These are phyloP conservation scores for Melanaphis sacchari DNA, from an alignment of 1,140 invertebrate species.

Conservation along the genomic window DNA sequence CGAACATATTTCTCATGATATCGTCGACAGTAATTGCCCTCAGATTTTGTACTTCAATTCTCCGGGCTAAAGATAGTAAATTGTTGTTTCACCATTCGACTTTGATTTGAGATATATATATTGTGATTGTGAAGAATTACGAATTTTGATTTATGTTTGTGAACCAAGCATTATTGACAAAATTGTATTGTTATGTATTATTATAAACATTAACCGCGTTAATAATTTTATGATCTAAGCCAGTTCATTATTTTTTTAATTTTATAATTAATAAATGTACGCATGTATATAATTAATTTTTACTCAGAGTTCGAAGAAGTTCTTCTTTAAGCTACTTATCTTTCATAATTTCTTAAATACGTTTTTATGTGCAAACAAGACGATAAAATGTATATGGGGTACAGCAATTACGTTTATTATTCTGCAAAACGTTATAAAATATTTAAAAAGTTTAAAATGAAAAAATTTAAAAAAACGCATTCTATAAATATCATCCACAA, in stretches of 20 bases:
- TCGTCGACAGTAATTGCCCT: too few relatives aligned
- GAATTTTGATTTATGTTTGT: too few relatives aligned
- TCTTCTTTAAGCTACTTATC: neutral
- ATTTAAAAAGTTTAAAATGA: neutral
- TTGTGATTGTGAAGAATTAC: too few relatives aligned
- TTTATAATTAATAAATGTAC: neutral
- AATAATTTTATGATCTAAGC: neutral
- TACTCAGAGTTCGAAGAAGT: neutral
- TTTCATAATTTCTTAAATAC: neutral
- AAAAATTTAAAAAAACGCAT: neutral
- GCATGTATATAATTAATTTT: neutral
- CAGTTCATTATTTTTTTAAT: neutral
- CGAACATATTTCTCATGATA: too few relatives aligned
- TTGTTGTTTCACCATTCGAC: too few relatives aligned
- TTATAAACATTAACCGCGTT: neutral
- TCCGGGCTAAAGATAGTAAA: too few relatives aligned
- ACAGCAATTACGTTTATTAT: neutral
- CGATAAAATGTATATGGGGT: neutral
- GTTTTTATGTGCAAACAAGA: neutral
- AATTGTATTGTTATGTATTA: neutral
- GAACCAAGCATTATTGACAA: too few relatives aligned
- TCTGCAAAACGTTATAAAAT: neutral
- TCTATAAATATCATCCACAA: neutral
- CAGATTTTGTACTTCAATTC: too few relatives aligned
- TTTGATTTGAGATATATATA: too few relatives aligned